Base-by-base conservation (phyloP, 92 coral and sea anemone species). In the Desmophyllum pertusum region DNA sequence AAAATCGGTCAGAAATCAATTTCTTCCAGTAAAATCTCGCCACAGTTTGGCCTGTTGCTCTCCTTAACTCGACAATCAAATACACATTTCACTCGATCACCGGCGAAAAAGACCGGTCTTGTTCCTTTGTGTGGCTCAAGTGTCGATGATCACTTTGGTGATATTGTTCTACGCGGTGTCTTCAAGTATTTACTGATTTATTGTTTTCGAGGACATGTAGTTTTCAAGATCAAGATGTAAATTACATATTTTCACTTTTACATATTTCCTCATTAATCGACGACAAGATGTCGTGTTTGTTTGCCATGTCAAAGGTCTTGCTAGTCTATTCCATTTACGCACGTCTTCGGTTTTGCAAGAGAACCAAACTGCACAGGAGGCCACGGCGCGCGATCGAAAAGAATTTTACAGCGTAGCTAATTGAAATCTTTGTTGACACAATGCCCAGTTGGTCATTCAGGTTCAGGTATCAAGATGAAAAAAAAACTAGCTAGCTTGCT, bases 121-220 rank as follows among this genome's bases (percentile, higher is more conserved):
- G 73, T n/a, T 69, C 77, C 72, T 0, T 80, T 36, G 66, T 80
- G 42, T 37, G 27, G 66, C 33, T 70, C n/a, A 69, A 70, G 81
- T 80, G 76, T 36, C 76, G 76, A 36, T 78, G 67, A 80, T 68
- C 76, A 38, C 46, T 67, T 35, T 67, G 50, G 66, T 40, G 75
- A 68, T 80, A 80, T 69, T 80, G 75, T 67, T 48, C 37, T 37
- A 48, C n/a, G 76, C 76, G 37, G 76, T 64, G 73, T n/a, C 61
- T 41, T 78, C 21, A 78, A 78, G 59, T 80, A 67, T 69, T 70
- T 64, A 79, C 43, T 79, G 81, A 67, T 69, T 70, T 64, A 79
- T 63, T 79, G 81, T 77, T 62, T 80, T 51, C 39, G 67, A 80
- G 84, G 84, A 51, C 84, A 80, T 68, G 51, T 80, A 69, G 40